Base-by-base conservation (phyloP, 2,888 invertebrate species). In the Tromatobia lineatoria region DNA sequence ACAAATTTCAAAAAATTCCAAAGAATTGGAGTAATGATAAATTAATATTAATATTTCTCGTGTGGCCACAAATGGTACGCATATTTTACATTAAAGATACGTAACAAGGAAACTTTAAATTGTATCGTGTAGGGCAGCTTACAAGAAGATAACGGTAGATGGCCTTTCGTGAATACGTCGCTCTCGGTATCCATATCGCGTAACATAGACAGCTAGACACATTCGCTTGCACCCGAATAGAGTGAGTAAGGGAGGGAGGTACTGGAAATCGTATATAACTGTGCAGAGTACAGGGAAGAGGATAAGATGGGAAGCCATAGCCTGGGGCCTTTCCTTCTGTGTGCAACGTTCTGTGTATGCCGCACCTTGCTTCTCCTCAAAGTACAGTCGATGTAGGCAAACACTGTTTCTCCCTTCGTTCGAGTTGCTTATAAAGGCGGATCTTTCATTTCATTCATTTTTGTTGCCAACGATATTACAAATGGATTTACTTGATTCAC, bases 261-360 rank as follows among this genome's bases (percentile, higher is more conserved):
- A 61, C 73, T 61, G 69, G 42, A 34, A 42, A 57, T 54, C 25
- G 52, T 79, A 70, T 70, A 83, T 73, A 74, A 67, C 66, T 45
- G 64, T 45, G 57, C 59, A 74, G 50, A 61, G 45, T 67, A 79
- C 64, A 75, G 50, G 74, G 69, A 69, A 85, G 85, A 85, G 90
- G 90, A 91, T 91, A 91, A 91, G 91, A 92, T 90, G 90, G 90
- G 90, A 92, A 91, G 91, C 91, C 89, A 92, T 92, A 91, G 92
- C 92, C 90, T 66, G 84, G 80, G 90, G 92, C 88, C 88, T 89
- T 92, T 91, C 89, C 91, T 90, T 90, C 91, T 88, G 86, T 85
- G 85, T 81, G 82, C 79, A 87, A 81, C 87, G 83, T 86, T 82
- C 80, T 73, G 64, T 74, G 73, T 83, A 86, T 78, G 69, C 74